A percentile compares a stretch with the other conserved stretches of the same genome.
These are phyloP conservation scores for Ametastegia equiseti DNA, from an alignment of 2,888 invertebrate genomes.

Conservation along the genomic window DNA sequence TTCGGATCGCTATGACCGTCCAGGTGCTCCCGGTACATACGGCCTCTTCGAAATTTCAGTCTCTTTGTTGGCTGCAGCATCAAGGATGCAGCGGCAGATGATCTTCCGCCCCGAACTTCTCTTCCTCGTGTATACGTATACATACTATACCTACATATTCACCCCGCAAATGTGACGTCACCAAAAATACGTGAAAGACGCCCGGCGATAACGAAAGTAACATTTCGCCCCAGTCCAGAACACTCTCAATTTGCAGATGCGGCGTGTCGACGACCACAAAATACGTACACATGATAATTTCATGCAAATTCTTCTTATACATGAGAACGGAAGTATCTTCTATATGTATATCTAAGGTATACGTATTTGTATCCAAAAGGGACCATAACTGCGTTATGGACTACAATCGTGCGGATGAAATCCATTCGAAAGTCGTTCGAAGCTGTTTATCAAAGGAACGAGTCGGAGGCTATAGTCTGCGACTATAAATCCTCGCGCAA, in stretches of 20 bases:
- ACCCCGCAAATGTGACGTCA: background rate
- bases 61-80: conserved; percentile 20
- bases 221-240: background rate
- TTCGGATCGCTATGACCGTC: conserved; percentile 52
- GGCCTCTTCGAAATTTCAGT: conserved; percentile 23
- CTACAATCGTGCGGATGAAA: background rate
- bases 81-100: conserved; percentile 7
- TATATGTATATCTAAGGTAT: no score
- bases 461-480: background rate
- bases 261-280: background rate
- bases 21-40: conserved; percentile 54
- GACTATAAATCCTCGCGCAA: conserved; percentile 18
- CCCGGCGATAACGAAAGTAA: background rate
- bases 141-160: background rate
- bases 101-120: conserved; percentile 1
- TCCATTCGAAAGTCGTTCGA: conserved; percentile 5
- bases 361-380: background rate
- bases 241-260: background rate
- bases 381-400: no score
- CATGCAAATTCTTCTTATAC: background rate
- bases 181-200: background rate
- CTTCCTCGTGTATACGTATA: background rate
- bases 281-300: background rate
- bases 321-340: background rate
- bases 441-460: background rate